Evolutionary conservation across 2,888 invertebrate genomes (phyloP), one percentile per base, ranked within the genome.

Genomic region (Pteria penguin): DNA sequence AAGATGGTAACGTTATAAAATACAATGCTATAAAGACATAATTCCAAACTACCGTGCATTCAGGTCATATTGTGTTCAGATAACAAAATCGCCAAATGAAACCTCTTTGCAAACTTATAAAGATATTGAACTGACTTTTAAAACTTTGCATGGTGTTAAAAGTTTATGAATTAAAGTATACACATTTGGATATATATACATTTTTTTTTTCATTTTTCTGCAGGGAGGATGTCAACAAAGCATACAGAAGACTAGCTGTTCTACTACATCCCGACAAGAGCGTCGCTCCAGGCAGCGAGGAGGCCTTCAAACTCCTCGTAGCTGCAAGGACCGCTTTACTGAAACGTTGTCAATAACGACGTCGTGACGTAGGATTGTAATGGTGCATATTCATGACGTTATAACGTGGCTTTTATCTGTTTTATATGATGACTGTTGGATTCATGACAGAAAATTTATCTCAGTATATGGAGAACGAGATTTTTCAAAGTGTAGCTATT

Each of bases 261-360:
- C 82, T 93, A 29, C 87, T 93, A 14, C 93, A 93, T 75, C 93
- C 93, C 0, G 93, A 93, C 83, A 93, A 93, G 83, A 92, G 90
- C 78, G 89, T 90, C 2, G 92, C 91, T 0, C 92, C 92, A 2
- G 93, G 92, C 3, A 92, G 92, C 82, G 93, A 92, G 73, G 93
- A 93, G 52, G 93, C 93, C 5, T 93, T 93, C 84, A 93, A 93
- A 83, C 82, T 91, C 18, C 85, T 93, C 2, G 91, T 92, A 1
- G 85, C 90, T 5, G 92, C 92, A 4, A 76, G 92, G 26, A 91
- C 91, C 31, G 78, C 88, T 18, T 81, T 92, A 32, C 83, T 92
- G 36, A 91, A 91, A 78, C 82, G 86, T 55, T 88, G 87, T 76
- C 80, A 79, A 68, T 78, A 70, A 31, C 22, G n/a, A n/a, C 45